Percentiles rank a stretch among this genome's conserved stretches.
phyloP scores from a whole-genome alignment of 2,797 vertebrate genomes.

The Rhinogobio ventralis region DNA sequence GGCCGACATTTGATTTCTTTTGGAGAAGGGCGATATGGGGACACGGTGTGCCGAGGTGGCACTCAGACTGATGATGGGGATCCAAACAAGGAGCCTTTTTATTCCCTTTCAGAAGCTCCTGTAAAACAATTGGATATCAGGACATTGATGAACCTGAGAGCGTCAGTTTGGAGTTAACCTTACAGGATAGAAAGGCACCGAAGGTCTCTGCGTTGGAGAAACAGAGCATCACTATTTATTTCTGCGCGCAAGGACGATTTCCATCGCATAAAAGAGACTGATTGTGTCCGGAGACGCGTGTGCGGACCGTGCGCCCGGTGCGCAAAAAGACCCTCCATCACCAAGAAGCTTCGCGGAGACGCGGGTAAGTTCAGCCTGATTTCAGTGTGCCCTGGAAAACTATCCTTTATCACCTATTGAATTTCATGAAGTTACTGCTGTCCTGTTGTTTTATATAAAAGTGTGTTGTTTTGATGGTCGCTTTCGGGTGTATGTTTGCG shows the following conservation, averaged over 20 bases:
- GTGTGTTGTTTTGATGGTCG: slow-evolving; percentile 1
- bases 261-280: slow-evolving; percentile 64
- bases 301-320: slow-evolving; percentile 29
- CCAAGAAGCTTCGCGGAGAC: slow-evolving; percentile 19
- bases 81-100: slow-evolving; percentile 70
- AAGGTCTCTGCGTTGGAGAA: slow-evolving; percentile 54
- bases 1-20: slow-evolving; percentile 11
- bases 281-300: slow-evolving; percentile 47
- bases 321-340: slow-evolving; percentile 22
- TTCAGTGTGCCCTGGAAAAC: background rate
- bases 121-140: slow-evolving; percentile 63
- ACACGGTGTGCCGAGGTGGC: slow-evolving; percentile 63
- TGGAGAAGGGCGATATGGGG: slow-evolving; percentile 72
- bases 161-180: slow-evolving; percentile 21
- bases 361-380: slow-evolving; percentile 26
- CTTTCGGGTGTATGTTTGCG: background rate
- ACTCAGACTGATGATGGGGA: slow-evolving; percentile 67
- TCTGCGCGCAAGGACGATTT: slow-evolving; percentile 61
- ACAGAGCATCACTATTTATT: slow-evolving; percentile 34
- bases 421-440: too few relatives aligned
- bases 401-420: background rate
- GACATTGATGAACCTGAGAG: slow-evolving; percentile 50
- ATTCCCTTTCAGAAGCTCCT: slow-evolving; percentile 53
- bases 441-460: background rate
- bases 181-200: background rate